These are phyloP conservation scores for Psilopogon haemacephalus DNA, from an alignment of 2,113 vertebrate genomes.

Conservation along the genomic window DNA sequence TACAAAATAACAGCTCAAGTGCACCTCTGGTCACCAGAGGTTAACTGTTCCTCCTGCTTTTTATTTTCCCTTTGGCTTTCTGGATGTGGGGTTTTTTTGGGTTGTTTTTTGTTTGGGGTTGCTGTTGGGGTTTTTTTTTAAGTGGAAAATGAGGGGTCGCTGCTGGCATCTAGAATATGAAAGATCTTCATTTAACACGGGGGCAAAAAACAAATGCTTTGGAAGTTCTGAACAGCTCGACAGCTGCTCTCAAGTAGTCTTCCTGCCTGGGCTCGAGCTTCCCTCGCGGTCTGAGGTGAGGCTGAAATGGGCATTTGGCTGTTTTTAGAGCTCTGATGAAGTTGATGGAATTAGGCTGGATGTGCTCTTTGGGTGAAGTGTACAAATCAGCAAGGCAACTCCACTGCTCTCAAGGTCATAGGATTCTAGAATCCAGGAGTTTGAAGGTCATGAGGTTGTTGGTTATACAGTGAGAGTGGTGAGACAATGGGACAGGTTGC, in stretches of 20 bases:
- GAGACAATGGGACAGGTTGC: no score
- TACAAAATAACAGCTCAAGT: constrained; percentile 79
- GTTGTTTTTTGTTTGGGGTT: no score
- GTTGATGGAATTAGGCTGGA: background rate
- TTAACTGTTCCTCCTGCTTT: constrained; percentile 73
- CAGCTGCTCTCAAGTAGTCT: background rate
- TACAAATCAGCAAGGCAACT: constrained; percentile 21
- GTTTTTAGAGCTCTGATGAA: background rate
- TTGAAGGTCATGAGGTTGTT: background rate
- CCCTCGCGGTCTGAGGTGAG: background rate
- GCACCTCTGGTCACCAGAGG: constrained; percentile 81
- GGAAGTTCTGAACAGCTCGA: background rate
- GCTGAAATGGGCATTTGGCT: background rate
- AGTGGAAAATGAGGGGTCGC: background rate
- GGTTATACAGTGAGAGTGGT: no score
- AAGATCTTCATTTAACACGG: background rate
- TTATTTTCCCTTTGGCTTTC: constrained; percentile 52
- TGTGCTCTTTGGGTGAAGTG: constrained; percentile 20
- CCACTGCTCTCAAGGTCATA: constrained; percentile 51
- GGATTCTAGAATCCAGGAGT: no score
- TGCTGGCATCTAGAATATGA: background rate
- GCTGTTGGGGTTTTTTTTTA: background rate
- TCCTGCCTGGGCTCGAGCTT: background rate
- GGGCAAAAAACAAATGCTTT: background rate
- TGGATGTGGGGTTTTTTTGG: no score